Conservation (phyloP, 2,113 vertebrate genomes). For the Grus americana region DNA sequence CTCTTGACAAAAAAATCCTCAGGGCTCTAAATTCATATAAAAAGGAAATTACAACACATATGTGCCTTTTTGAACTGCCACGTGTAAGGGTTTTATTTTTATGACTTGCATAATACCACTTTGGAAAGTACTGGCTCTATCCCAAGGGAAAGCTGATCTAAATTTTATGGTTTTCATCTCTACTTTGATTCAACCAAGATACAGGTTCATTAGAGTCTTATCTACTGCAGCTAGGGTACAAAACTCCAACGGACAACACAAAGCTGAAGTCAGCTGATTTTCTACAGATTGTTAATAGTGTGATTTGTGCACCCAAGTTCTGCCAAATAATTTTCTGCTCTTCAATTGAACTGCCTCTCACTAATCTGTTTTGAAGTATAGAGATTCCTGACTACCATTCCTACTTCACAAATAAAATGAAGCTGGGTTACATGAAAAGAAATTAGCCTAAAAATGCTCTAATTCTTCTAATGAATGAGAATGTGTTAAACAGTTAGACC, state of each 20-base stretch:
- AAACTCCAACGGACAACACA: background rate
- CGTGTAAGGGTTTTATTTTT: background rate
- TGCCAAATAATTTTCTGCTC: slow-evolving; percentile 4
- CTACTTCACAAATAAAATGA: background rate
- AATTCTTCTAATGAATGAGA: background rate
- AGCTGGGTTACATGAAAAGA: background rate
- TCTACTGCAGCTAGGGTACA: background rate
- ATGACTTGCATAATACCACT: background rate
- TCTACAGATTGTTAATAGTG: background rate
- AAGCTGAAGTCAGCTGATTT: background rate
- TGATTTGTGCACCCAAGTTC: background rate
- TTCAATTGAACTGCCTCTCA: background rate
- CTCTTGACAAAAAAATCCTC: background rate
- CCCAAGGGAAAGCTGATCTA: background rate
- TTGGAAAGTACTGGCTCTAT: background rate
- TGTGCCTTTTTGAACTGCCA: background rate
- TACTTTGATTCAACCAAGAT: background rate
- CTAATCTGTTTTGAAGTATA: background rate
- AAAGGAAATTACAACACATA: background rate
- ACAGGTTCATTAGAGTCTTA: background rate
- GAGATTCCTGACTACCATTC: slow-evolving; percentile 1
- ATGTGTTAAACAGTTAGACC: background rate
- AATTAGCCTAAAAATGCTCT: background rate
- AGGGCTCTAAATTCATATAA: background rate
- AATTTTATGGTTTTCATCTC: background rate